These are phyloP conservation scores for Ptychobarbus kaznakovi DNA, from an alignment of 2,797 vertebrate species.

Conservation along the genomic window DNA sequence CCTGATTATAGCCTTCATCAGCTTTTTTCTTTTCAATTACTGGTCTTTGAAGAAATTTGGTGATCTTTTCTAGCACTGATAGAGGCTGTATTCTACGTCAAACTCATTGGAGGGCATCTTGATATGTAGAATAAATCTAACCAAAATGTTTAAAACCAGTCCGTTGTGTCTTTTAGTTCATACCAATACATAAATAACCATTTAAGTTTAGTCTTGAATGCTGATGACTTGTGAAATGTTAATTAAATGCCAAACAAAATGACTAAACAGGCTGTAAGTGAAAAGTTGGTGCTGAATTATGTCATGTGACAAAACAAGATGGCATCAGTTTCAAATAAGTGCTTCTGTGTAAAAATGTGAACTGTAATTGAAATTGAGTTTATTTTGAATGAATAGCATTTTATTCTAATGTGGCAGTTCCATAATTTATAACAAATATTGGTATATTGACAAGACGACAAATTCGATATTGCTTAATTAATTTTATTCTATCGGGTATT, in stretches of 20 bases:
- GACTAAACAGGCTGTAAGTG: background rate
- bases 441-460: too few species aligned
- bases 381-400: too few species aligned
- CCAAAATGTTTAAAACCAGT: too few species aligned
- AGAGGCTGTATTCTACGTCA: background rate
- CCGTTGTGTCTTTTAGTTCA: background rate
- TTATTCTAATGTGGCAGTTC: too few species aligned
- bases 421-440: too few species aligned
- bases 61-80: background rate
- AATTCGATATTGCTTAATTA: background rate
- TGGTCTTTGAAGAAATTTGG: slow-evolving; percentile 5
- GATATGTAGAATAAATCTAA: background rate
- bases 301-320: background rate
- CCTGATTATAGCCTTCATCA: slow-evolving; percentile 62
- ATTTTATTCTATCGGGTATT: too few species aligned
- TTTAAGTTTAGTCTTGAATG: background rate
- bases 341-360: too few species aligned
- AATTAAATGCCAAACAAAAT: background rate
- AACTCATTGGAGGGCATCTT: background rate
- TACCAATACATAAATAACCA: background rate
- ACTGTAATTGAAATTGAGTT: too few species aligned
- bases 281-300: too few species aligned
- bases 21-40: slow-evolving; percentile 2
- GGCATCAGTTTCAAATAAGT: background rate
- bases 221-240: slow-evolving; percentile 59